Evolutionary conservation across 2,888 invertebrate species (phyloP), one percentile per base, ranked within the genome.

Genomic region (Sphaerophoria rueppellii): DNA sequence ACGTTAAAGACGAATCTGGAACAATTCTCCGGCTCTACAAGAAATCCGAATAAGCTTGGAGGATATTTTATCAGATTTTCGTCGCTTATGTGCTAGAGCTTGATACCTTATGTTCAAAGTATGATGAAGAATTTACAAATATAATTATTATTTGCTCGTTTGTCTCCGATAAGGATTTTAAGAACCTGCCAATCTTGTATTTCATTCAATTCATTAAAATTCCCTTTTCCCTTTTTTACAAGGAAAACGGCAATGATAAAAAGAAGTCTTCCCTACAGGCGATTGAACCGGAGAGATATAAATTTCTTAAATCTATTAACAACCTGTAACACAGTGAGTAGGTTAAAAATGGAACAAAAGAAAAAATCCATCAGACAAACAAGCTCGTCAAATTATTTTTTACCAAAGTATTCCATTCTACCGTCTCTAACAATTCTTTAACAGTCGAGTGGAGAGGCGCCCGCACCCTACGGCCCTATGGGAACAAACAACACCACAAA

Each of bases 171-270:
- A 16, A 50, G 1, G 6, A 16, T 16, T 48, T n/a, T 14, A 50
- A 9, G 9, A 24, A 40, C 16, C 40, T 58, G 58, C 37, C 16
- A 40, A 12, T 16, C 58, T 63, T 6, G 48, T 63, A 35, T 34
- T 63, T 46, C 34, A 46, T 48, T 46, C n/a, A 34, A 61, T 61
- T 46, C 61, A 61, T 46, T 61, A 61, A 61, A 46, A 61, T 61
- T 63, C 35, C 32, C 34, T 46, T 43, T 61, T 61, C 46, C 9
- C n/a, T 63, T 11, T 34, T 63, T n/a, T 48, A 14, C n/a, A 35
- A 37, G 12, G 5, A 57, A n/a, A n/a, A 35, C 35, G 37, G 37
- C 6, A 43, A 12, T 24, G 24, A 24, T 24, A n/a, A 55, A 34
- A 40, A 16, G 12, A 58, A 40, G 11, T 2, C 46, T 48, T 3